Percentiles rank a stretch among this genome's conserved stretches.
Conservation (phyloP, 1,140 invertebrate genomes). For the Subanguina moxae region DNA sequence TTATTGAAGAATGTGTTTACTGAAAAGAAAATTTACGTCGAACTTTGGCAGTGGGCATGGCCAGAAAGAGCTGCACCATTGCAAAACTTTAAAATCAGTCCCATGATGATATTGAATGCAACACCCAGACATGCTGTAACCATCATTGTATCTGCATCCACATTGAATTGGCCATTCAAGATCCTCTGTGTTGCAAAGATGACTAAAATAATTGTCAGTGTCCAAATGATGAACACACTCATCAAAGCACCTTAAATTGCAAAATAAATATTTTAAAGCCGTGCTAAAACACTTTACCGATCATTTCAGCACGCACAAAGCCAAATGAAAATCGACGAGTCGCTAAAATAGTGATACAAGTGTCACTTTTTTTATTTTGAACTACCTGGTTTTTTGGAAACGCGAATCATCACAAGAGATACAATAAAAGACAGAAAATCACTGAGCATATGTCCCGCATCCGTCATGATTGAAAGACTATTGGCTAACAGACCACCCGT, state of each 20-base stretch:
- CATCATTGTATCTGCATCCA: slow-evolving; percentile 85
- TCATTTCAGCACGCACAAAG: slow-evolving; percentile 17
- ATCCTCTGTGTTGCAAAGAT: slow-evolving; percentile 64
- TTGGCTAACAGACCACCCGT: slow-evolving; percentile 82
- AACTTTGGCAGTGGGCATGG: slow-evolving; percentile 18
- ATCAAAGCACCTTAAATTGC: slow-evolving; percentile 20
- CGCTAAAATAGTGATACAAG: slow-evolving; percentile 6
- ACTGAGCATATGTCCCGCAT: slow-evolving; percentile 96
- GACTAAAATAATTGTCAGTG: slow-evolving; percentile 20
- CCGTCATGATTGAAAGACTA: slow-evolving; percentile 83
- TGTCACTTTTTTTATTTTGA: slow-evolving; percentile 63
- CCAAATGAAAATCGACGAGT: slow-evolving; percentile 22
- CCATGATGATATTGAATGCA: slow-evolving; percentile 73
- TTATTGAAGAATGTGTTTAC: too few relatives aligned
- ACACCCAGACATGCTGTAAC: slow-evolving; percentile 88
- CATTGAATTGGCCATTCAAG: slow-evolving; percentile 75
- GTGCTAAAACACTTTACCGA: too few relatives aligned
- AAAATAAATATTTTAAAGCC: not conserved
- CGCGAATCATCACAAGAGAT: slow-evolving; percentile 91
- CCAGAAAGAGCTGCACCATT: slow-evolving; percentile 82
- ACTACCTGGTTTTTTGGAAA: slow-evolving; percentile 67
- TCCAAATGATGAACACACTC: slow-evolving; percentile 32
- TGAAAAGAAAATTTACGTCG: too few relatives aligned
- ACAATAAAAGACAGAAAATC: slow-evolving; percentile 84
- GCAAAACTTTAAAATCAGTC: slow-evolving; percentile 11